phyloP scores from a whole-genome alignment of 2,888 invertebrate genomes.

The Drosophila birchii region DNA sequence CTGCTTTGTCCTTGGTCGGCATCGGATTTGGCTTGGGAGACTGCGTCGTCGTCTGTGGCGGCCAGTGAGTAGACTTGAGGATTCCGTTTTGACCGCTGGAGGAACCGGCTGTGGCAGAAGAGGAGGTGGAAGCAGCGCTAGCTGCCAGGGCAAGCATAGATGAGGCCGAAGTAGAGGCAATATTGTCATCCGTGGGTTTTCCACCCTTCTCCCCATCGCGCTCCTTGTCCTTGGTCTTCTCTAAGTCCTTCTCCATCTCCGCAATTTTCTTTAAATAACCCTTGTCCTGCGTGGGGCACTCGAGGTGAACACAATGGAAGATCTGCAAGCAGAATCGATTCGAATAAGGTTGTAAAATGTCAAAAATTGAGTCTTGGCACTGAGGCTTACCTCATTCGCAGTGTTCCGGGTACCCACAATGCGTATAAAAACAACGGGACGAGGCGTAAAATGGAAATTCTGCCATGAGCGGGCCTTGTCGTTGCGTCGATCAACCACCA shows the following conservation, averaged over 20 bases:
- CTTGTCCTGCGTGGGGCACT: conserved; percentile 92
- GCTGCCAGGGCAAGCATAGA: conserved; percentile 22
- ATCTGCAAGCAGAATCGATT: conserved; percentile 87
- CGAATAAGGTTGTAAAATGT: not conserved
- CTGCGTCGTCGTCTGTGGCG: conserved; percentile 16
- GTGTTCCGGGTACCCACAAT: conserved; percentile 99
- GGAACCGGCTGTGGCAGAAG: not conserved
- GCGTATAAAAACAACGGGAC: conserved; percentile 96
- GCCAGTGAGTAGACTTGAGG: conserved; percentile 32
- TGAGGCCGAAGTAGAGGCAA: conserved; percentile 52
- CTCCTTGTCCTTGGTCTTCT: conserved; percentile 58
- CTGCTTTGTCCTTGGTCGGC: conserved; percentile 11
- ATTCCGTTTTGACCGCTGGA: conserved; percentile 16
- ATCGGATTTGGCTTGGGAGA: conserved; percentile 11
- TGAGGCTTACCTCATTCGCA: conserved; percentile 93
- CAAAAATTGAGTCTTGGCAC: not conserved
- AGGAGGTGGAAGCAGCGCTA: not conserved
- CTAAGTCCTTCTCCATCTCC: conserved; percentile 54
- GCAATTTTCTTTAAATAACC: conserved; percentile 66
- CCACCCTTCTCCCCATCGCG: not conserved
- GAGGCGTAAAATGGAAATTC: conserved; percentile 91
- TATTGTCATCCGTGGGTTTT: conserved; percentile 43
- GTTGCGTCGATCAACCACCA: conserved; percentile 93
- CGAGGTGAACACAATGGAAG: conserved; percentile 99
- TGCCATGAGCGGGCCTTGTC: conserved; percentile 98